Conservation (phyloP, 92 coral and sea anemone genomes). For the Paragorgia papillata region DNA sequence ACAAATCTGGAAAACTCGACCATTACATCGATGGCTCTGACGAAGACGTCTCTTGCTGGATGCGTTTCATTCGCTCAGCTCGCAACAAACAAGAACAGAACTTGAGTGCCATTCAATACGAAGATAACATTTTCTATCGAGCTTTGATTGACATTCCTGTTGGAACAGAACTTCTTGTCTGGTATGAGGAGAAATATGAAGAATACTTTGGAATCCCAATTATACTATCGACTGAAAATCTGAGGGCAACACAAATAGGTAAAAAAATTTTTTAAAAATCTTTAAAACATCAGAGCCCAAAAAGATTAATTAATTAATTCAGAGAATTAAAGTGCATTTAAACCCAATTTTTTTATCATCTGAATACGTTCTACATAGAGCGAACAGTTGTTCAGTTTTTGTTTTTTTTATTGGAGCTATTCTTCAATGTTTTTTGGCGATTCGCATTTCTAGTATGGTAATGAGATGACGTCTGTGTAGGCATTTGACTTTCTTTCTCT, state of each 20-base stretch:
- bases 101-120: constrained; percentile 81
- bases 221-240: not conserved
- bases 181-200: constrained; percentile 88
- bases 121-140: constrained; percentile 87
- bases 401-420: too few species aligned
- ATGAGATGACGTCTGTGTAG: too few species aligned
- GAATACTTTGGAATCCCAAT: constrained; percentile 93
- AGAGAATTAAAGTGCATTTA: too few species aligned
- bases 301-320: too few species aligned
- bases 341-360: too few species aligned
- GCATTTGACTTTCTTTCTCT: too few species aligned
- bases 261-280: not conserved
- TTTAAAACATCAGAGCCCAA: too few species aligned
- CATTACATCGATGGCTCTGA: constrained; percentile 84
- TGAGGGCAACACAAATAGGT: constrained; percentile 8
- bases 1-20: constrained; percentile 70
- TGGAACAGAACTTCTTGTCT: constrained; percentile 83
- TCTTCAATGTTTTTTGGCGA: too few species aligned
- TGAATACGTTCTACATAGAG: too few species aligned
- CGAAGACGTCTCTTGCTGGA: constrained; percentile 92
- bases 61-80: constrained; percentile 93
- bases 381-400: too few species aligned
- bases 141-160: constrained; percentile 74
- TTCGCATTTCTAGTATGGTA: too few species aligned
- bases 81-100: constrained; percentile 90